phyloP scores from a whole-genome alignment of 2,797 vertebrate species.

The Dipus sagitta region DNA sequence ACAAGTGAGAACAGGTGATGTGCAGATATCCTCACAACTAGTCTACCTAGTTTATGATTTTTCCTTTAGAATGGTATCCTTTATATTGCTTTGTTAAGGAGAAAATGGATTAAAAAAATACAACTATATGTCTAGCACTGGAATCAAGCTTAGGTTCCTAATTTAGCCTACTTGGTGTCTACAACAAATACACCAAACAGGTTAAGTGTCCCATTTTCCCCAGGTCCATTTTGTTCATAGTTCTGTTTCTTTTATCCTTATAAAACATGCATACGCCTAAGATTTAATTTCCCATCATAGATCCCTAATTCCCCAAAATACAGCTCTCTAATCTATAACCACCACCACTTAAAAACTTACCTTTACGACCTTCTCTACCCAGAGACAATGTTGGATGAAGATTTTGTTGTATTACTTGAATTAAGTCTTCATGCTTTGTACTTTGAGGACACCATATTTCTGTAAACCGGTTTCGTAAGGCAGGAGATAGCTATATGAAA shows the following conservation, averaged over 20 bases:
- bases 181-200: constrained; percentile 1
- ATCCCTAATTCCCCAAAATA: background rate
- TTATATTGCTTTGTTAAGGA: background rate
- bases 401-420: constrained; percentile 95
- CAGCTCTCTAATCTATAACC: background rate
- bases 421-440: constrained; percentile 92
- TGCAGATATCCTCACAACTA: background rate
- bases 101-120: background rate
- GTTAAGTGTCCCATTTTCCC: background rate
- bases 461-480: constrained; percentile 97
- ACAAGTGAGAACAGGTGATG: background rate
- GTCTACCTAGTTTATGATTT: background rate
- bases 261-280: background rate
- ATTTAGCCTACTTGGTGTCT: background rate
- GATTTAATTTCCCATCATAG: background rate
- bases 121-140: background rate
- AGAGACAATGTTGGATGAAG: constrained; percentile 91
- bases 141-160: background rate
- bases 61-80: background rate
- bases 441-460: constrained; percentile 98
- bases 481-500: constrained; percentile 94
- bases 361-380: constrained; percentile 85
- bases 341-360: constrained; percentile 77
- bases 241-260: background rate
- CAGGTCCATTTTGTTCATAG: background rate